These are phyloP conservation scores for Anguilla anguilla DNA, from an alignment of 2,797 vertebrate genomes.

Conservation along the genomic window DNA sequence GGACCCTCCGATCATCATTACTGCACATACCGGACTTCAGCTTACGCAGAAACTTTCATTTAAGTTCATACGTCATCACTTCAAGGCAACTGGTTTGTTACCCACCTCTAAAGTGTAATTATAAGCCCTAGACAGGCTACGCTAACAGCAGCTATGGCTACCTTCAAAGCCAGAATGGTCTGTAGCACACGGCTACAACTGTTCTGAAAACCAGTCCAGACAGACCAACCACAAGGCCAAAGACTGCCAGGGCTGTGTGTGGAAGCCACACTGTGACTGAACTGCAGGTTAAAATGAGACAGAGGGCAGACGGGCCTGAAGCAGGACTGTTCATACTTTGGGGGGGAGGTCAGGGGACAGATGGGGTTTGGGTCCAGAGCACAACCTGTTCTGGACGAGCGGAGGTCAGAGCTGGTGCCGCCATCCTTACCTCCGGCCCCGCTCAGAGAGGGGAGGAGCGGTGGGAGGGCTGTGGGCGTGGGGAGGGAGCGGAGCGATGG, in stretches of 20 bases:
- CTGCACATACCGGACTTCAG: neutral
- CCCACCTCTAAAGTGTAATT: too few relatives aligned
- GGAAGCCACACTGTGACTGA: neutral
- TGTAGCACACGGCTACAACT: neutral
- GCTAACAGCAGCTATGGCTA: too few relatives aligned
- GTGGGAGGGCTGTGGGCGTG: slow-evolving; percentile 4
- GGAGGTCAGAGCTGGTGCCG: neutral
- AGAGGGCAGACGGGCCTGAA: too few relatives aligned
- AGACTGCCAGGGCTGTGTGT: neutral
- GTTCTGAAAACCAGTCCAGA: neutral
- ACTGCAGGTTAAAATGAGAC: neutral
- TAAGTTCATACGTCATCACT: neutral
- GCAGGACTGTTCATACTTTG: neutral
- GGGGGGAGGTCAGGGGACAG: neutral
- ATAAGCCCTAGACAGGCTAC: too few relatives aligned
- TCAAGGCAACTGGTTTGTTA: neutral
- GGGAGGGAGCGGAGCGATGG: neutral
- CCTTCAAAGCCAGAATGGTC: neutral
- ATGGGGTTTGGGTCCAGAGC: neutral
- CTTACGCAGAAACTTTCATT: neutral
- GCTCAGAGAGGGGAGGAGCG: slow-evolving; percentile 21
- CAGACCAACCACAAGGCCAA: neutral
- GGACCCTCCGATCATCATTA: neutral
- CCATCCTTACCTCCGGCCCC: slow-evolving; percentile 53
- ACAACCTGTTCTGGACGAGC: neutral